Conservation (phyloP, 2,888 invertebrate species). For the Cerastis rubricosa region DNA sequence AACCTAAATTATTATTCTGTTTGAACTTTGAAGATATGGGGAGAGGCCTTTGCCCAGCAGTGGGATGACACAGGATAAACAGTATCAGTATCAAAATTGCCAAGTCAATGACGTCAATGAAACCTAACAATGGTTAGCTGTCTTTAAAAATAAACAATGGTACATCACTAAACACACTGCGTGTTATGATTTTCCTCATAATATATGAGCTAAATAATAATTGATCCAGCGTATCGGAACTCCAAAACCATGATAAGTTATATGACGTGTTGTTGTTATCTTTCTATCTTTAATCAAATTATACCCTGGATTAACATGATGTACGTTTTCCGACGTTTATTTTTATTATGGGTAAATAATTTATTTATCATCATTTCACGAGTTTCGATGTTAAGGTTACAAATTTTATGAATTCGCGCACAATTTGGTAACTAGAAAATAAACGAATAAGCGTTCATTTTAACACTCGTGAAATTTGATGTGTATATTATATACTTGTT, state of each 20-base stretch:
- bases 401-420: background rate
- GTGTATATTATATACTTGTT: background rate
- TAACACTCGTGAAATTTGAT: background rate
- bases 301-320: slow-evolving; percentile 44
- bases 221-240: slow-evolving; percentile 19
- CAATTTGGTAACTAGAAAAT: background rate
- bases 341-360: slow-evolving; percentile 27
- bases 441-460: slow-evolving; percentile 14
- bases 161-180: background rate
- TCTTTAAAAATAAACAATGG: background rate
- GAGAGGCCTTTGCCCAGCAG: background rate
- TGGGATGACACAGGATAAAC: background rate
- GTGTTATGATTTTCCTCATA: background rate
- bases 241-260: slow-evolving; percentile 28
- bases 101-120: too few relatives aligned
- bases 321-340: slow-evolving; percentile 22
- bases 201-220: background rate
- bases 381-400: background rate
- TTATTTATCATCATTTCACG: background rate
- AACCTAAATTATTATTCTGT: background rate
- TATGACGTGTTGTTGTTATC: slow-evolving; percentile 37
- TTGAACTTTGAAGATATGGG: background rate
- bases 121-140: background rate
- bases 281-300: slow-evolving; percentile 35
- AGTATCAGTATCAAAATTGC: background rate